Evolutionary conservation across 2,888 invertebrate genomes (phyloP).

Genomic region (Conops quadrifasciatus): DNA sequence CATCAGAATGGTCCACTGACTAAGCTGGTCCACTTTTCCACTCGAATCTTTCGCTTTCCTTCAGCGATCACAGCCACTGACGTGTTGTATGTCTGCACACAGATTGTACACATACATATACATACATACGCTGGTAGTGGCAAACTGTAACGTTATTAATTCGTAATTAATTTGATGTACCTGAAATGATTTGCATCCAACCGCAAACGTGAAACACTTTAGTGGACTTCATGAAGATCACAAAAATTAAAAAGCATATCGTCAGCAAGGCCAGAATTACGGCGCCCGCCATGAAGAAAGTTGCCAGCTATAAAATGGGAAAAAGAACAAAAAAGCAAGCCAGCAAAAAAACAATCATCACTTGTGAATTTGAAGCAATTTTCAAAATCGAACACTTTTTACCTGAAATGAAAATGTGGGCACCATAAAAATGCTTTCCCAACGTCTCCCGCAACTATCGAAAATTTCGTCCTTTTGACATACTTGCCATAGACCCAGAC

Average conservation of each 20-base stretch:
- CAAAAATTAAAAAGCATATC: constrained; percentile 87
- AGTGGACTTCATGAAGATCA: constrained; percentile 92
- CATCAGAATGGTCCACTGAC: too few species aligned
- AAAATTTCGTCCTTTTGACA: constrained; percentile 81
- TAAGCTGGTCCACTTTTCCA: too few species aligned
- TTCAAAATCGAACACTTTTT: constrained; percentile 37
- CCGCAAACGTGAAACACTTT: constrained; percentile 93
- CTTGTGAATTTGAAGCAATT: not conserved
- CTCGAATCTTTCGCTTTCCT: too few species aligned
- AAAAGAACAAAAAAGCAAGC: constrained; percentile 12
- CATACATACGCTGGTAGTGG: too few species aligned
- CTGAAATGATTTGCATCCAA: constrained; percentile 94
- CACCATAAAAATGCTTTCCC: constrained; percentile 84
- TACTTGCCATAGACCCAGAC: constrained; percentile 91
- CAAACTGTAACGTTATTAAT: too few species aligned
- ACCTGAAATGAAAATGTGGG: constrained; percentile 80
- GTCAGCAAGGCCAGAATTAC: constrained; percentile 86
- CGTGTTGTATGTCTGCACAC: too few species aligned
- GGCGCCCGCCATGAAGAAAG: constrained; percentile 87
- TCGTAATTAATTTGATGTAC: constrained; percentile 68
- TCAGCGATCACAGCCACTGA: too few species aligned
- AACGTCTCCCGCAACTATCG: constrained; percentile 84
- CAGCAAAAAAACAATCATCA: not conserved
- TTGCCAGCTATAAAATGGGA: constrained; percentile 70
- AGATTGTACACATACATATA: too few species aligned